Evolutionary conservation across 2,797 vertebrate genomes (phyloP).

Genomic region (Smutsia temminckii): DNA sequence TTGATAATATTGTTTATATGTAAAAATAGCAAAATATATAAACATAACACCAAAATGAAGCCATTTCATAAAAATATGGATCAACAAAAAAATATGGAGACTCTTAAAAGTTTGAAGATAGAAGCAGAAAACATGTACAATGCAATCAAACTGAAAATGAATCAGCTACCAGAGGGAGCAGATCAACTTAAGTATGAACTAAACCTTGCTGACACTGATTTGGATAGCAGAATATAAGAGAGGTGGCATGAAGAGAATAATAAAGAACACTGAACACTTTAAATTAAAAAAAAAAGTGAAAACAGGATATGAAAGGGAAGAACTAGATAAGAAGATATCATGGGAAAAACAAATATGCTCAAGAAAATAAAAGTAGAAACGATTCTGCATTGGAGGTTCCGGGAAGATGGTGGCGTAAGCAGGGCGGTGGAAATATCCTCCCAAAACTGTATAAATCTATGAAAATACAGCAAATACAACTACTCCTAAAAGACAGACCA

Average conservation of each 20-base stretch:
- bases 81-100: conserved; percentile 81
- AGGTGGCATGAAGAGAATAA: neutral
- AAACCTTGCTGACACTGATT: neutral
- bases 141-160: conserved; percentile 89
- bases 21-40: conserved; percentile 63
- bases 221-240: neutral
- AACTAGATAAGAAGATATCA: neutral
- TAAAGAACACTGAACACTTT: neutral
- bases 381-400: too few relatives aligned
- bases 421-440: too few relatives aligned
- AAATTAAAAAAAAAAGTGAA: neutral
- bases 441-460: too few relatives aligned
- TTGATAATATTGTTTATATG: neutral
- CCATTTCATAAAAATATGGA: conserved; percentile 82
- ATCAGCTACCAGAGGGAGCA: conserved; percentile 87
- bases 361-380: neutral
- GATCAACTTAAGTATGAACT: conserved; percentile 86
- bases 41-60: conserved; percentile 86
- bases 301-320: neutral
- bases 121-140: conserved; percentile 87
- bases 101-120: conserved; percentile 82
- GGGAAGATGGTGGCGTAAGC: too few relatives aligned
- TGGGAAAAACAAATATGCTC: neutral
- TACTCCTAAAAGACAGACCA: too few relatives aligned
- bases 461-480: too few relatives aligned